These are phyloP conservation scores for Aplochiton taeniatus DNA, from an alignment of 2,797 vertebrate species.

Conservation along the genomic window DNA sequence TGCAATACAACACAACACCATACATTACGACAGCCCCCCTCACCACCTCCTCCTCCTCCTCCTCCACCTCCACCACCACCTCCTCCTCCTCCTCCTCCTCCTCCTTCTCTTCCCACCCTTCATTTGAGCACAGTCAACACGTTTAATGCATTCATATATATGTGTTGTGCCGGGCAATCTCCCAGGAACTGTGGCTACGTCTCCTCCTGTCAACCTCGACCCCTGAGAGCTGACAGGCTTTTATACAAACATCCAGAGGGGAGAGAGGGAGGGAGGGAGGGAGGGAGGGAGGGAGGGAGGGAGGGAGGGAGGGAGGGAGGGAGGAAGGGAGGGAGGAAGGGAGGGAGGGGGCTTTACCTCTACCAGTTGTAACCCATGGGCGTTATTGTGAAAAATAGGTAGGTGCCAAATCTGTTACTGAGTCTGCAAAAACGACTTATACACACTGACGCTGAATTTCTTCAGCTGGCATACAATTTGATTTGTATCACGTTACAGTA, in stretches of 20 bases:
- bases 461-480: too few species aligned
- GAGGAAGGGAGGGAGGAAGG: not conserved
- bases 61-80: slow-evolving; percentile 45
- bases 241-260: slow-evolving; percentile 70
- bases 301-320: slow-evolving; percentile 10
- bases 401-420: slow-evolving; percentile 33
- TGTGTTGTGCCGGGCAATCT: slow-evolving; percentile 73
- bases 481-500: too few species aligned
- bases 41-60: slow-evolving; percentile 26
- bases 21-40: slow-evolving; percentile 66
- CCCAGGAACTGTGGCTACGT: slow-evolving; percentile 59
- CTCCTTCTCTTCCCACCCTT: slow-evolving; percentile 46
- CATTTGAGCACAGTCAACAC: slow-evolving; percentile 68
- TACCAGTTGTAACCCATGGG: slow-evolving; percentile 44
- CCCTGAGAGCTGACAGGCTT: slow-evolving; percentile 68
- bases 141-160: slow-evolving; percentile 79
- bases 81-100: slow-evolving; percentile 44
- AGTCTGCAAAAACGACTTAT: too few species aligned
- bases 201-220: slow-evolving; percentile 70
- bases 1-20: slow-evolving; percentile 72
- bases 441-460: too few species aligned
- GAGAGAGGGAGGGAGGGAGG: slow-evolving; percentile 26
- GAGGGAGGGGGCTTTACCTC: too few species aligned
- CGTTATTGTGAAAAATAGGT: slow-evolving; percentile 49
- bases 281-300: not conserved